Evolutionary conservation across 2,113 vertebrate species (phyloP).

Genomic region (Callithrix jacchus): DNA sequence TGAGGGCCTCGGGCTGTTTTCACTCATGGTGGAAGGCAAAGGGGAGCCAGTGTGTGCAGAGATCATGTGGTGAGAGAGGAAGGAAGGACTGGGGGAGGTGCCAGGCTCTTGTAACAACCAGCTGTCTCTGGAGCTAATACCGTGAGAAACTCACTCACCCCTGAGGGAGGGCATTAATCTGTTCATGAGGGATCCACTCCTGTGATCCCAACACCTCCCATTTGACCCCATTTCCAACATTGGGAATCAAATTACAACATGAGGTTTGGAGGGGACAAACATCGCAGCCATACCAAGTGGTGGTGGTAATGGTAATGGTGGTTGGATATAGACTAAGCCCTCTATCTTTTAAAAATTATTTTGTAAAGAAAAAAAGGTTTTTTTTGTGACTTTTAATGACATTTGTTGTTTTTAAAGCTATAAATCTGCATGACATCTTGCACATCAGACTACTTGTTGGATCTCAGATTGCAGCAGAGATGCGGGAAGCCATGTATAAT

Average conservation of each 20-base stretch:
- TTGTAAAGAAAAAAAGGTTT: neutral
- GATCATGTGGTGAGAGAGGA: neutral
- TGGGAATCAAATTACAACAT: neutral
- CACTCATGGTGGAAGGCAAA: neutral
- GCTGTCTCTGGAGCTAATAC: neutral
- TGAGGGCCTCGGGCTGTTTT: neutral
- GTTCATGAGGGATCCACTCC: neutral
- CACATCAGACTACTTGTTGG: slow-evolving; percentile 85
- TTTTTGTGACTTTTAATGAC: neutral
- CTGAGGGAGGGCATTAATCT: neutral
- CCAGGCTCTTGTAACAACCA: neutral
- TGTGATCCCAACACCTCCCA: neutral
- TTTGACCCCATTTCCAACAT: neutral
- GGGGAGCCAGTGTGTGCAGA: neutral
- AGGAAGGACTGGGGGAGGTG: neutral
- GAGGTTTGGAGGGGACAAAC: neutral
- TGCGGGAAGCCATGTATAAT: slow-evolving; percentile 84
- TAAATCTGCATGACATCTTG: slow-evolving; percentile 72
- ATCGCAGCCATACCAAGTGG: neutral
- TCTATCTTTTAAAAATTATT: neutral
- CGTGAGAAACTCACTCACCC: neutral
- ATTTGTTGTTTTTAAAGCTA: slow-evolving; percentile 73
- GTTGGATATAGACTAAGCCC: neutral
- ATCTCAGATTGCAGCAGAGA: slow-evolving; percentile 89
- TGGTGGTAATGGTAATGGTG: neutral